Base-by-base conservation (phyloP, 2,797 vertebrate genomes). In the Tapera naevia region DNA sequence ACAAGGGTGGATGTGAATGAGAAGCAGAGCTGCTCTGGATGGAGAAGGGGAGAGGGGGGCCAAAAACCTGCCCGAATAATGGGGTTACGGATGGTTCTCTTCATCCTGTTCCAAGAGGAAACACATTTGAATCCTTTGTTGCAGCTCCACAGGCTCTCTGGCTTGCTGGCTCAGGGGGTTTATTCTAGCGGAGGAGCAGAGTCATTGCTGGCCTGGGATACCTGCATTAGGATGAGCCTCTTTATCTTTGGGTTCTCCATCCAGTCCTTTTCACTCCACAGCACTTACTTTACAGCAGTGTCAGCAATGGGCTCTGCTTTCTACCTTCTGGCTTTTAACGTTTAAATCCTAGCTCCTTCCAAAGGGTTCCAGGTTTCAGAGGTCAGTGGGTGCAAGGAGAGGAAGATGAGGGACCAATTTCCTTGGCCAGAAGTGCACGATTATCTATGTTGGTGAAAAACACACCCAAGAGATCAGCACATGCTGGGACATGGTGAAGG, bases 51-150 rank as follows among this genome's bases (percentile, higher is more conserved):
- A 84, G 79, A 81, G 62, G 62, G 86, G 64, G 69, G 8, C 28
- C 0, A 1, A 93, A 76, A 91, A 80, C 67, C 61, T 95, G 91
- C 83, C 64, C 51, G 1, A 32, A 88, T 80, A 78, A 95, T 56
- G 90, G 64, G 53, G 37, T 14, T 90, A 78, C 0, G 0, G 62
- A 46, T 3, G 10, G 37, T 73, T 96, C 0, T 0, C 71, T 96
- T 96, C 78, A 94, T 94, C 91, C 88, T 16, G 66, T 86, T 95
- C 95, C 93, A 93, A 93, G 73, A 96, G 86, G 94, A 95, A 96
- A 82, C 83, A 73, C 0, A 3, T 75, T 33, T 32, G 67, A 76
- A 45, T 76, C 57, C 73, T 95, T 95, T 95, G 88, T 84, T 94
- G 83, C 50, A 95, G 71, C 83, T 94, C 83, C 11, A 5, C 56